These are phyloP conservation scores for Amphiduros pacificus DNA, from an alignment of 2,888 invertebrate species.

Conservation along the genomic window DNA sequence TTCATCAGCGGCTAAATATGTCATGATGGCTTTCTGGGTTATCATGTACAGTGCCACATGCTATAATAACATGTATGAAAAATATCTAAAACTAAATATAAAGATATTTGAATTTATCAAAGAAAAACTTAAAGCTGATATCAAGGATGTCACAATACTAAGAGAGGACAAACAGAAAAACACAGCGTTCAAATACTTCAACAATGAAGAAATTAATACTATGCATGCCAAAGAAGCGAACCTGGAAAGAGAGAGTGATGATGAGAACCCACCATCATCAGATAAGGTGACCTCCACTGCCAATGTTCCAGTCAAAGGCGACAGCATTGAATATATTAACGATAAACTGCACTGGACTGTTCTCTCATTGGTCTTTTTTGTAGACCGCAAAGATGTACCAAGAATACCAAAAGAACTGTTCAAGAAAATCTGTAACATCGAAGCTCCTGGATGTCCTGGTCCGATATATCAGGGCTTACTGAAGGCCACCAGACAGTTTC, in stretches of 20 bases:
- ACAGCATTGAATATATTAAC: conserved; percentile 29
- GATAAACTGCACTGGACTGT: conserved; percentile 31
- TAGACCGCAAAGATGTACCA: conserved; percentile 43
- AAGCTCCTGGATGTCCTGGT: conserved; percentile 53
- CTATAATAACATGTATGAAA: conserved; percentile 51
- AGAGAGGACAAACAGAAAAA: conserved; percentile 49
- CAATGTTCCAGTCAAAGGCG: not conserved
- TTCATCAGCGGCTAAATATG: conserved; percentile 47
- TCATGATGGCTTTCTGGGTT: conserved; percentile 50
- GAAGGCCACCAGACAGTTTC: conserved; percentile 48
- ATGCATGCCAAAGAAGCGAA: not conserved
- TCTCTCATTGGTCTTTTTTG: conserved; percentile 27
- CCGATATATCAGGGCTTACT: conserved; percentile 51
- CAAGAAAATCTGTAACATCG: conserved; percentile 47
- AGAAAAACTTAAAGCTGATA: conserved; percentile 42
- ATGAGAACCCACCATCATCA: no score
- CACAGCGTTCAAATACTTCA: conserved; percentile 46
- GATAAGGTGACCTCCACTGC: not conserved
- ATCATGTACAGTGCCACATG: conserved; percentile 53
- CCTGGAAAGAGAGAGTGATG: not conserved
- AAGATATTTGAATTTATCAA: conserved; percentile 50
- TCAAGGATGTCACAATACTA: conserved; percentile 46
- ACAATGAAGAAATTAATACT: conserved; percentile 22
- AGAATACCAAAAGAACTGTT: conserved; percentile 52
- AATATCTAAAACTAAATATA: conserved; percentile 50